Base-by-base conservation (phyloP, 2,113 vertebrate species). In the Motacilla alba region DNA sequence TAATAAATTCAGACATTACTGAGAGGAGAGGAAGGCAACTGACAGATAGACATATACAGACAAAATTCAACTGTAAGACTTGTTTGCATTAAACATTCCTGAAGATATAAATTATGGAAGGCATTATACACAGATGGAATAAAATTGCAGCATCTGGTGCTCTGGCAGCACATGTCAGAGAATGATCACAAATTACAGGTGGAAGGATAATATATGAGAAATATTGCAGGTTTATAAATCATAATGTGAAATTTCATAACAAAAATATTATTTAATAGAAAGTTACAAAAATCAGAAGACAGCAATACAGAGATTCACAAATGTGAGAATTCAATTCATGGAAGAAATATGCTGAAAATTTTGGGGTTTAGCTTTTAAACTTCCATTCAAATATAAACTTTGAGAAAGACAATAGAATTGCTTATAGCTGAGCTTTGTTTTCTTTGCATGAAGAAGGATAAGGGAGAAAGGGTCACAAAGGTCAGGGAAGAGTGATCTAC, bases 41-140 rank as follows among this genome's bases (percentile, higher is more conserved):
- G 78, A 93, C 78, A 94, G 87, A 82, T 18, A 94, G 93, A 91
- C 62, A 90, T 80, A 93, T 46, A 93, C 70, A 95, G 85, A 90
- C 30, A 85, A 90, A 95, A 94, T 93, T 68, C n/a, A 82, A 63
- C 66, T 41, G 6, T 53, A 75, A 79, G 19, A 11, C 22, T 79
- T 84, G 39, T 49, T 87, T 94, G 47, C 49, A 85, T 76, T 58
- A 72, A 90, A 94, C 91, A 87, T 87, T 93, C 70, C 78, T 79
- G 41, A 83, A 90, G 62, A 79, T 72, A 64, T 76, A 94, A 95
- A 87, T 60, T 90, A 85, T 62, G 31, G 41, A 76, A 88, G 27
- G n/a, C 31, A 90, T 21, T 84, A 68, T 19, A 76, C 0, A 1
- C 23, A 83, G 31, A 66, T 7, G 39, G 64, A 94, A 83, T 55